Evolutionary conservation across 1,140 invertebrate species (phyloP).

Genomic region (Drosophila azteca): DNA sequence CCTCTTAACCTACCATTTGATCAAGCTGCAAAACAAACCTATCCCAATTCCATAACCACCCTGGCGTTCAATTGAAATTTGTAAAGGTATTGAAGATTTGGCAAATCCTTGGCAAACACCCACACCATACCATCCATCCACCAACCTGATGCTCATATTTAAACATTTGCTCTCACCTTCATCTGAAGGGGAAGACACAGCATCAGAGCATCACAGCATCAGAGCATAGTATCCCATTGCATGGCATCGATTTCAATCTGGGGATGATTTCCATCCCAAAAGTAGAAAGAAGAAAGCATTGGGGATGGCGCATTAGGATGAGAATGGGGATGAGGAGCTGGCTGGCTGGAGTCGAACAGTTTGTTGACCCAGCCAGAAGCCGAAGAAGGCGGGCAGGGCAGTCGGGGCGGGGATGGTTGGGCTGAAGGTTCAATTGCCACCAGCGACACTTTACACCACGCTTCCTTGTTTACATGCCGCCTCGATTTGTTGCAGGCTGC

Average conservation of each 20-base stretch:
- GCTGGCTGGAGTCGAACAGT: constrained; percentile 42
- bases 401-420: constrained; percentile 5
- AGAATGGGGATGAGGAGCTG: neutral
- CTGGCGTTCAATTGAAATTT: no score
- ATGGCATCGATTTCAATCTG: constrained; percentile 39
- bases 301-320: neutral
- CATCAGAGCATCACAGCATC: no score
- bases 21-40: no score
- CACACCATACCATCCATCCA: no score
- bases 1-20: no score
- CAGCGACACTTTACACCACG: constrained; percentile 76
- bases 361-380: constrained; percentile 62
- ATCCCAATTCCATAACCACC: no score
- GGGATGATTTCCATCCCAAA: constrained; percentile 26
- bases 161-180: constrained; percentile 31
- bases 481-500: constrained; percentile 42
- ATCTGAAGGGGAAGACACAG: neutral
- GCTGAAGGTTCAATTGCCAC: constrained; percentile 68
- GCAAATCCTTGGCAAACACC: neutral
- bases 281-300: neutral
- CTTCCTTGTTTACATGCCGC: constrained; percentile 68
- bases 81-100: neutral
- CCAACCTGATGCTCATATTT: constrained; percentile 25
- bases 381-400: no score
- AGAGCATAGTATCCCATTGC: neutral